Evolutionary conservation across 2,888 invertebrate genomes (phyloP), one percentile per base, ranked within the genome.

Genomic region (Dicycla oo): DNA sequence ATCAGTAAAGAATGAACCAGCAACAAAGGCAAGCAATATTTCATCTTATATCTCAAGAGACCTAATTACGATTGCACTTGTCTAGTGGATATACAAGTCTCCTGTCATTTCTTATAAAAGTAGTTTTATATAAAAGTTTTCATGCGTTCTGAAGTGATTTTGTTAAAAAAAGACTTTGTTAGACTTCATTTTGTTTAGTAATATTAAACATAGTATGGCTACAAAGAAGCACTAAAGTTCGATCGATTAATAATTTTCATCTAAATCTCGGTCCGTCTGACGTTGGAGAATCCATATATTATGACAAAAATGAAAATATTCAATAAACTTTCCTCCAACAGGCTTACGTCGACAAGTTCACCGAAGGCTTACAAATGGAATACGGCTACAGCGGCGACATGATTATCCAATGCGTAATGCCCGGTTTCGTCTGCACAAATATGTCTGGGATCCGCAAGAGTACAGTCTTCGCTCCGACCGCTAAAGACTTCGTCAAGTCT

Each of bases 381-480:
- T 98, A 98, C 87, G 94, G 96, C 26, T 97, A 97, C 53, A 94
- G 96, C 56, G 98, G 98, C 1, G 30, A 54, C 1, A 97, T 98
- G 38, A 96, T 97, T 7, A 96, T 98, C 8, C 99, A 99, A 94
- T 97, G 98, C 89, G 96, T 99, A 0, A 94, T 97, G 72, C 99
- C 99, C 0, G 99, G 98, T 2, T 98, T 98, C 85, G 99, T 99
- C 0, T 98, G 98, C 34, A 98, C 99, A 0, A 99, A 99, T 89
- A 98, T 99, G 98, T 97, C 98, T 15, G 98, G 98, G 87, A 98
- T 99, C 73, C 96, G 97, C n/a, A 96, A 96, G 53, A 96, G 97
- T 43, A 97, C 97, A 0, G 96, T 97, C 93, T 97, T 98, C 94
- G 97, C 98, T 0, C 98, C 98, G 0, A 96, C 97, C 0, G 97